phyloP scores from a whole-genome alignment of 2,797 vertebrate genomes.

The Vireo griseus region DNA sequence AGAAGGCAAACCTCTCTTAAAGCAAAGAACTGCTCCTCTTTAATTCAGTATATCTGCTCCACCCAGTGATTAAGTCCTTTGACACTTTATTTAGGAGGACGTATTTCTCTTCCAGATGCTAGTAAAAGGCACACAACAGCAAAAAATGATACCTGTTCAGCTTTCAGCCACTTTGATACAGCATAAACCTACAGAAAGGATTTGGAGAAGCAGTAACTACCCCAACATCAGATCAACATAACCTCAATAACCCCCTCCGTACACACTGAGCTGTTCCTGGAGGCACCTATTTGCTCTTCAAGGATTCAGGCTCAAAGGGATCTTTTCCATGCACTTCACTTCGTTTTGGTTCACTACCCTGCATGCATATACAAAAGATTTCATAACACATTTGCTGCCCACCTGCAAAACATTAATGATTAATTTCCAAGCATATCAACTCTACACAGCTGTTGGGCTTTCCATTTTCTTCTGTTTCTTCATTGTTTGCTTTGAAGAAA shows the following conservation, averaged over 20 bases:
- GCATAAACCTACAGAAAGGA: neutral
- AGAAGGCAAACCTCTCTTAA: neutral
- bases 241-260: neutral
- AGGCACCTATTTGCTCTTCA: neutral
- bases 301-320: neutral
- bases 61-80: neutral
- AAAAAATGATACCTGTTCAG: accelerated
- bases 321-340: neutral
- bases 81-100: neutral
- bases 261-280: neutral
- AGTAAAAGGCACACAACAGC: neutral
- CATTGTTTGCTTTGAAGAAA: neutral
- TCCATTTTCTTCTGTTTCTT: neutral
- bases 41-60: neutral
- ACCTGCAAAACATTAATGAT: neutral
- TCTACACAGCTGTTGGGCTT: neutral
- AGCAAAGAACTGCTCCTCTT: neutral
- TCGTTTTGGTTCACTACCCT: neutral
- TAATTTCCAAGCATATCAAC: neutral
- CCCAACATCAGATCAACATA: neutral
- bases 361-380: neutral
- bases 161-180: neutral
- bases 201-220: neutral
- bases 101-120: neutral
- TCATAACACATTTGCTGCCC: neutral